Conservation (phyloP, 2,113 vertebrate genomes). For the Entelurus aequoreus region DNA sequence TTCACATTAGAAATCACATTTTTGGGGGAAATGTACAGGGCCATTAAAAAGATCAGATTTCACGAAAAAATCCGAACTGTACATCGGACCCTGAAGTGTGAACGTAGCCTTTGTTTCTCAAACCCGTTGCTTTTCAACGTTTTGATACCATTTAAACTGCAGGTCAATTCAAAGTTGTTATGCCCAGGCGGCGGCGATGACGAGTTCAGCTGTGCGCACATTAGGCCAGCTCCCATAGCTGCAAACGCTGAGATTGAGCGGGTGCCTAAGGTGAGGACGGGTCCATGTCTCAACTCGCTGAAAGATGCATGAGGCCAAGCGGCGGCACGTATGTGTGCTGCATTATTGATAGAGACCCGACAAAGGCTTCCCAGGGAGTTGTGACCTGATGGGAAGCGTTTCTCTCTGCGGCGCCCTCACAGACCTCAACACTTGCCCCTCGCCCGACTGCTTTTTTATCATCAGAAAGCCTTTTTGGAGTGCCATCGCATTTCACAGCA, state of each 20-base stretch:
- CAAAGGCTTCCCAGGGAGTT: conserved; percentile 27
- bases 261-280: conserved; percentile 43
- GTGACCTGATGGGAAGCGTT: conserved; percentile 24
- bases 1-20: too few relatives aligned
- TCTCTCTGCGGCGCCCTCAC: conserved; percentile 16
- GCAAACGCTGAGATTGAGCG: conserved; percentile 32
- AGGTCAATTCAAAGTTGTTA: too few relatives aligned
- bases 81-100: too few relatives aligned
- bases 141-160: too few relatives aligned
- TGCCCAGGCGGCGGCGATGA: conserved; percentile 15
- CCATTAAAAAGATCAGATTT: too few relatives aligned
- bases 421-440: conserved; percentile 4
- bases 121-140: too few relatives aligned
- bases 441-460: neutral
- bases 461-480: conserved; percentile 18
- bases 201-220: conserved; percentile 28
- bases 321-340: conserved; percentile 51
- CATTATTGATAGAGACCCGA: conserved; percentile 62
- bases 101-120: too few relatives aligned
- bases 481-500: conserved; percentile 4
- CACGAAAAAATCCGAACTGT: too few relatives aligned
- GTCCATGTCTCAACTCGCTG: conserved; percentile 51
- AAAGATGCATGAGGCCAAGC: conserved; percentile 64
- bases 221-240: conserved; percentile 5
- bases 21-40: too few relatives aligned